Conservation (phyloP, 2,113 vertebrate genomes). For the Eclectus roratus region DNA sequence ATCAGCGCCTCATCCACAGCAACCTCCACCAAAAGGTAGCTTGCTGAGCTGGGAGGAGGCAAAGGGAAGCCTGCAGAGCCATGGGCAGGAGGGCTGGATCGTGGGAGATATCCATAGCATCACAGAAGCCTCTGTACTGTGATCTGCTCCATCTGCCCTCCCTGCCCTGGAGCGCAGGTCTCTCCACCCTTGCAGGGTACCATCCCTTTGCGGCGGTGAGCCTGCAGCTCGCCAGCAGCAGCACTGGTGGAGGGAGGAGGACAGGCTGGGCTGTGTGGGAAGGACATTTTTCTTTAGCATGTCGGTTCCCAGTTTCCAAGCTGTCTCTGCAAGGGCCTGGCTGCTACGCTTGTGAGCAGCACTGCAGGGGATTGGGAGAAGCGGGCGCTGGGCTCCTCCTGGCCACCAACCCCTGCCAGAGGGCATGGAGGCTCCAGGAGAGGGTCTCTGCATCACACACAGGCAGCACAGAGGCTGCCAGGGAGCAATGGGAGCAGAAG, state of each 20-base stretch:
- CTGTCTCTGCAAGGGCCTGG: background rate
- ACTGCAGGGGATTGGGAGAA: background rate
- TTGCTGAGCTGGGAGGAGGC: background rate
- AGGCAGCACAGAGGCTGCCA: background rate
- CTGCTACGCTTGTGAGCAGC: background rate
- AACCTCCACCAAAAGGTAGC: background rate
- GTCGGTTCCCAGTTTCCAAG: background rate
- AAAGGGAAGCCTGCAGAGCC: background rate
- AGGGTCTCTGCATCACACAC: rapidly evolving
- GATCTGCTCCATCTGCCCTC: background rate
- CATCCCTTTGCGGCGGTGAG: background rate
- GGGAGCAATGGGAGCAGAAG: background rate
- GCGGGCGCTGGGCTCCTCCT: background rate
- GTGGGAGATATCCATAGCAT: background rate
- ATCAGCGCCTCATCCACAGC: background rate
- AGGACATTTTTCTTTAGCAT: constrained; percentile 30
- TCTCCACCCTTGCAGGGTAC: background rate
- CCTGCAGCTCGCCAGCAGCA: background rate
- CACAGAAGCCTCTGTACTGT: background rate
- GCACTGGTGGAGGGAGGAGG: background rate
- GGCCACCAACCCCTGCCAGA: background rate
- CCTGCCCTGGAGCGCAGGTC: background rate
- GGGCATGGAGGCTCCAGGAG: background rate
- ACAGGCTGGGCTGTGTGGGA: constrained; percentile 45
- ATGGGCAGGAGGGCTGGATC: background rate